Evolutionary conservation across 2,113 vertebrate genomes (phyloP).

Genomic region (Bufo bufo): DNA sequence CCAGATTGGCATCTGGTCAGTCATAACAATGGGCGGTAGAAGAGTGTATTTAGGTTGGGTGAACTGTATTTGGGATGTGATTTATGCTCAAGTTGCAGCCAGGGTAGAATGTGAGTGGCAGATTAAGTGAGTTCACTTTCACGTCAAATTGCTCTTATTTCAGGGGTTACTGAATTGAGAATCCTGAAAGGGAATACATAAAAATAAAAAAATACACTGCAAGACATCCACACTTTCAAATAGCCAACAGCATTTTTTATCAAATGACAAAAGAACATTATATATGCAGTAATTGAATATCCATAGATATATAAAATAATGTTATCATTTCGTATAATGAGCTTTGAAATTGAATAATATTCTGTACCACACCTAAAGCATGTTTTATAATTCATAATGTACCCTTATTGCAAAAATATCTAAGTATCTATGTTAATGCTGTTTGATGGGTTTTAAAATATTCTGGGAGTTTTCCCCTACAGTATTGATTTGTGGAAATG

Average conservation of each 20-base stretch:
- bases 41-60: too few species aligned
- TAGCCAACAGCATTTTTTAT: neutral
- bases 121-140: neutral
- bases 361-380: neutral
- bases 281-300: neutral
- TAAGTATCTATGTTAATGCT: neutral
- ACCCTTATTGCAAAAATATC: neutral
- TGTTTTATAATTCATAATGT: neutral
- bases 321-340: neutral
- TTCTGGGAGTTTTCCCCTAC: neutral
- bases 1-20: too few species aligned
- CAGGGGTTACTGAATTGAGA: neutral
- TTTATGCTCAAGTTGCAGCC: too few species aligned
- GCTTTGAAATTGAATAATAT: neutral
- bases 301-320: neutral
- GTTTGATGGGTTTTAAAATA: neutral
- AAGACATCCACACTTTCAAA: neutral
- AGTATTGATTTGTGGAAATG: too few species aligned
- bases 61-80: too few species aligned
- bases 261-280: neutral
- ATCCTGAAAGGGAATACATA: neutral
- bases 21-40: too few species aligned
- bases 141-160: neutral
- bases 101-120: too few species aligned
- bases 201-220: neutral